Base-by-base conservation (phyloP, 2,888 invertebrate species). In the Lapara coniferarum region DNA sequence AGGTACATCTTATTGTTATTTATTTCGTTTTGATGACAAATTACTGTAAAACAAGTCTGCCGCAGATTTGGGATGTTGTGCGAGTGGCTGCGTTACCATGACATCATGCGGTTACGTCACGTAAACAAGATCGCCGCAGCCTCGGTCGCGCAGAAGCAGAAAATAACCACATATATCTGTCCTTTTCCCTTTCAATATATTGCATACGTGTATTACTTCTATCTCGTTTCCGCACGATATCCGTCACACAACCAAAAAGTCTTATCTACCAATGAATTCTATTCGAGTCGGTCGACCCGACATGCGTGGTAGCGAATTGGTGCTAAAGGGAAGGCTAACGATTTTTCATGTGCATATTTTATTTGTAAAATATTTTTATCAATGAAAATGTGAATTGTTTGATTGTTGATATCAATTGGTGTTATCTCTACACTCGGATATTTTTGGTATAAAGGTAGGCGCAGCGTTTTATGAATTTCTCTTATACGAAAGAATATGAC, bases 31-130 rank as follows among this genome's bases (percentile, higher is more conserved):
- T 16, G 44, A 63, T 63, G 63, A 63, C 63, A 59, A 59, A 51
- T n/a, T n/a, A n/a, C 57, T n/a, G 25, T 44, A 37, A 66, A 68
- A 71, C 58, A 66, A 71, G 73, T 67, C 69, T 52, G 70, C 71
- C 74, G 73, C 74, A 49, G 68, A 66, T 66, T 19, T 46, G 51
- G 30, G 57, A 67, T 44, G 67, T 51, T 57, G n/a, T 68, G 19
- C 12, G 63, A 69, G 49, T 66, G 66, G 68, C 55, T 72, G 75
- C 82, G 86, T 89, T 89, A 79, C 87, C 87, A 91, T 92, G 91
- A 91, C 89, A 89, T 91, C 90, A 91, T 88, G 84, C 75, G 83
- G 82, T 87, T 88, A 87, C 88, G 84, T 89, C 88, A 88, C 72
- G 77, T 85, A 86, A 86, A 88, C 84, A 89, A 84, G 80, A 77